Evolutionary conservation across 2,797 vertebrate genomes (phyloP).

Genomic region (Phoebastria nigripes): DNA sequence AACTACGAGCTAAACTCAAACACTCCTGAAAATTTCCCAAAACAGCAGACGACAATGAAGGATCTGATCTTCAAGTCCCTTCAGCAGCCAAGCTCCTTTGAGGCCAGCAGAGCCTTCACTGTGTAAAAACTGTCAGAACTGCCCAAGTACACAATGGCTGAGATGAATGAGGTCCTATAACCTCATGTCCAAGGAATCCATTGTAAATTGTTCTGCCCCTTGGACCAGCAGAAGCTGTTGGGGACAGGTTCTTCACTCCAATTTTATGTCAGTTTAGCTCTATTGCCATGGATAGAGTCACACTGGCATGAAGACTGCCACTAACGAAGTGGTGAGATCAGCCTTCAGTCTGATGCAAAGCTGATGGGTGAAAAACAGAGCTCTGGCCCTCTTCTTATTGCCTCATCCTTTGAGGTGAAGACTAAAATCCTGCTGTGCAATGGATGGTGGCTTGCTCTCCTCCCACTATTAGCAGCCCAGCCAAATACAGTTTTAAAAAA

Average conservation of each 20-base stretch:
- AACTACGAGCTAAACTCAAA: background rate
- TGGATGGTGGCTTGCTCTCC: accelerated
- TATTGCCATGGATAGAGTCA: background rate
- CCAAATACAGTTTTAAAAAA: background rate
- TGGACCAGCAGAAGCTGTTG: background rate
- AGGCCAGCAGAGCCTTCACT: background rate
- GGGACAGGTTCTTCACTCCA: background rate
- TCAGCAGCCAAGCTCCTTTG: slow-evolving; percentile 1
- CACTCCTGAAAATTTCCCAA: background rate
- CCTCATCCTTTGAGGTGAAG: background rate
- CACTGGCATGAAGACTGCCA: background rate
- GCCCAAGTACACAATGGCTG: background rate
- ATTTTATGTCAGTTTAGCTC: background rate
- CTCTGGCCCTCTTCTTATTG: background rate
- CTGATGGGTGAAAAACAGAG: background rate
- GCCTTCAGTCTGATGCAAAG: background rate
- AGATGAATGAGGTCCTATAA: background rate
- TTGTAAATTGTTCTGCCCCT: background rate
- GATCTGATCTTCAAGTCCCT: background rate
- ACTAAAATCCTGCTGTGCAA: background rate
- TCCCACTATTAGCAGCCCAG: background rate
- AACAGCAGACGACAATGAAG: background rate
- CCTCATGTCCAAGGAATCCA: background rate
- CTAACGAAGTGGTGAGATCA: background rate
- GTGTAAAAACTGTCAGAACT: background rate